Evolutionary conservation across 2,888 invertebrate species (phyloP), one percentile per base, ranked within the genome.

Genomic region (Ptychoptera contaminata): DNA sequence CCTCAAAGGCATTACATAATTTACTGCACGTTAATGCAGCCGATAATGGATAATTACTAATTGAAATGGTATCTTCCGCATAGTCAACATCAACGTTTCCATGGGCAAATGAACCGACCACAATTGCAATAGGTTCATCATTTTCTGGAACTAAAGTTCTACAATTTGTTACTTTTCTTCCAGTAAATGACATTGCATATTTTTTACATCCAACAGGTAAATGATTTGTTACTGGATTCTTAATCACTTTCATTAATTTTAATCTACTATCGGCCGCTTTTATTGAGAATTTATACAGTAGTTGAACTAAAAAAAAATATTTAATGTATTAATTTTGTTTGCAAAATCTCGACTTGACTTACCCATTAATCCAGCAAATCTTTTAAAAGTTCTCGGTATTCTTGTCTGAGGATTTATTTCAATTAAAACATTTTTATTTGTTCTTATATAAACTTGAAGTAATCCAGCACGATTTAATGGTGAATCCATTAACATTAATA

Each of bases 361-460:
- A 91, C 91, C 91, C 83, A 97, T 96, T 38, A 97, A 68, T 10
- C 94, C 94, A 53, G 92, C 90, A 72, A 97, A 97, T 61, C 96
- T 74, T 62, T 94, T 94, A 60, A 92, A 97, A 2, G 96, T 97
- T 51, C 96, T 72, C 1, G 97, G 97, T 66, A 97, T 92, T 58
- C 96, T 77, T 0, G 94, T 96, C 64, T 94, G 94, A 35, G 97
- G 96, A 65, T 93, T 93, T 30, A 96, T 77, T 77, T 93, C 92
- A 55, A 94, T 92, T 0, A 94, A 70, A 35, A 92, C 87, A 72
- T 92, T 92, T 57, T 85, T 86, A 56, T 82, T 84, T 6, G 93
- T 93, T 56, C 84, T 87, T 45, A 93, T 73, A 57, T 91, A 93
- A 2, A 96, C 91, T 74, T 97, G 96, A n/a, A 98, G 68, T 14